Conservation (phyloP, 2,888 invertebrate species). For the Hypomecis atomaria region DNA sequence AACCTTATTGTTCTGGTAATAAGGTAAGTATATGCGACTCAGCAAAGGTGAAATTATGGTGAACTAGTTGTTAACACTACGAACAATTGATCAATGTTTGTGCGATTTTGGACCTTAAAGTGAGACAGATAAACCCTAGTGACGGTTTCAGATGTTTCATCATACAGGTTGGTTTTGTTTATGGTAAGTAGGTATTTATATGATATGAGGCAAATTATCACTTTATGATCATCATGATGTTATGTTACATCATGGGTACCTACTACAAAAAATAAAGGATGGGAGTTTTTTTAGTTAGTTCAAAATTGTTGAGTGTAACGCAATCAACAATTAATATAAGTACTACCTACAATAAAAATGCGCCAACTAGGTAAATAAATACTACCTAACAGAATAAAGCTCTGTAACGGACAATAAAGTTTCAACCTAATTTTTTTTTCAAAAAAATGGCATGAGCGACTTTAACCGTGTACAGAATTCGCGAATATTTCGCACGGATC, state of each 20-base stretch:
- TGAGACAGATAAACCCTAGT: not conserved
- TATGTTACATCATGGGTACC: conserved; percentile 18
- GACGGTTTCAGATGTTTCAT: conserved; percentile 17
- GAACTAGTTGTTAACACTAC: not conserved
- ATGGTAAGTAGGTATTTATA: conserved; percentile 4
- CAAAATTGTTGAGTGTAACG: too few species aligned
- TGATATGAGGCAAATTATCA: conserved; percentile 13
- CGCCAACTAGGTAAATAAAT: too few species aligned
- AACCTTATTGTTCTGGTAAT: not conserved
- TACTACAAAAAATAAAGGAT: too few species aligned
- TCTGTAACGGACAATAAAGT: too few species aligned
- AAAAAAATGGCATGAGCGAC: too few species aligned
- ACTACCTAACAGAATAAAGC: too few species aligned
- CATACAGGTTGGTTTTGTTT: conserved; percentile 14
- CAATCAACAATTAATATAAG: too few species aligned
- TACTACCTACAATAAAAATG: too few species aligned
- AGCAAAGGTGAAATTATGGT: not conserved
- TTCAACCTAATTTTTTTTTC: too few species aligned
- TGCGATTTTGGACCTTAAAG: conserved; percentile 1
- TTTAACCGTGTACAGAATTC: too few species aligned
- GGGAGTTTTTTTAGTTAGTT: too few species aligned
- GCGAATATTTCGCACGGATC: too few species aligned
- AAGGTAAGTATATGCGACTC: not conserved
- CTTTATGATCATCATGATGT: conserved; percentile 8
- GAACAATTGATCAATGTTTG: not conserved